These are phyloP conservation scores for Tribolium castaneum DNA, from an alignment of 1,140 invertebrate species.

Conservation along the genomic window DNA sequence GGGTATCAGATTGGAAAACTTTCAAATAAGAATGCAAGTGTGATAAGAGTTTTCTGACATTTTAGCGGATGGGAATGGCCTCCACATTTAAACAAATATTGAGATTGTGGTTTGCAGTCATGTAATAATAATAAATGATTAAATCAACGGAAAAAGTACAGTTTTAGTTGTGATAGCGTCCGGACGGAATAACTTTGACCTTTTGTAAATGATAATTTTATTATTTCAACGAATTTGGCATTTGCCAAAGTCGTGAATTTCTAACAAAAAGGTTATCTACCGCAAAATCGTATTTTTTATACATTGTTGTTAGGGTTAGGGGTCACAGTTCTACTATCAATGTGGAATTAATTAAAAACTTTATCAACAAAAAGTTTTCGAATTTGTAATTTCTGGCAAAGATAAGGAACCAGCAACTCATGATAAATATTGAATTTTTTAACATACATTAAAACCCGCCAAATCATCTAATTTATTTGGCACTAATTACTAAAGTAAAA, in stretches of 20 bases:
- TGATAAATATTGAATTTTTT: no score
- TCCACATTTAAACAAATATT: constrained; percentile 3
- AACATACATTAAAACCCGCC: no score
- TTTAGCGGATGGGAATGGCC: neutral
- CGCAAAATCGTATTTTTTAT: no score
- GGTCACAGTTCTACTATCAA: no score
- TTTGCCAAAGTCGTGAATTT: neutral
- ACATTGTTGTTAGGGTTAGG: no score
- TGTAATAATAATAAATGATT: neutral
- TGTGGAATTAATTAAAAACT: no score
- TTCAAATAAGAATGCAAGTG: neutral
- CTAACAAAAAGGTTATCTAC: neutral
- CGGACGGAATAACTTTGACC: neutral
- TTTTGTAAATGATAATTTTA: neutral
- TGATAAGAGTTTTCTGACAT: neutral
- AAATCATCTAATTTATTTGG: no score
- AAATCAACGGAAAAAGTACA: neutral
- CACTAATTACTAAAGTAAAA: no score
- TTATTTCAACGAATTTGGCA: neutral
- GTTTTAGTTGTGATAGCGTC: neutral
- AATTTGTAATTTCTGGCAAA: no score
- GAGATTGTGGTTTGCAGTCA: neutral
- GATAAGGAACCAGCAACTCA: no score
- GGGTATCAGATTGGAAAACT: neutral
- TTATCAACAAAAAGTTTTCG: no score